These are phyloP conservation scores for Propithecus perrieri DNA, from an alignment of 2,797 vertebrate species.

Conservation along the genomic window DNA sequence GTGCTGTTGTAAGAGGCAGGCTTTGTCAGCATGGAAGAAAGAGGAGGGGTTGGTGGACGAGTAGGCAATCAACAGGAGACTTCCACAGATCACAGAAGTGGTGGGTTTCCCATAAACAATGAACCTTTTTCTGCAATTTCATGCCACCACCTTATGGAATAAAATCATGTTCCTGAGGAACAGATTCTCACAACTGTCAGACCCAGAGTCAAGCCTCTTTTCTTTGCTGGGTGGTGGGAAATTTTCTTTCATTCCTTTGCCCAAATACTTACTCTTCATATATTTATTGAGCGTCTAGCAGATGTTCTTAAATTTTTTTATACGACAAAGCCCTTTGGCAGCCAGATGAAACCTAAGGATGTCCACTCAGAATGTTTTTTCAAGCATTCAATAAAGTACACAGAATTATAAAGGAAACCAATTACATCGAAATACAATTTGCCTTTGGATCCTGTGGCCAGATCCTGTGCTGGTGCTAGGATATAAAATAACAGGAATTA, in stretches of 20 bases:
- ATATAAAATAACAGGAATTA: not conserved
- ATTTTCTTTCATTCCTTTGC: not conserved
- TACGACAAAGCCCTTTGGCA: not conserved
- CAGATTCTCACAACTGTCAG: not conserved
- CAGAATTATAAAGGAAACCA: not conserved
- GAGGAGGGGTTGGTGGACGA: not conserved
- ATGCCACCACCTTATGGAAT: not conserved
- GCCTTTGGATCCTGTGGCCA: not conserved
- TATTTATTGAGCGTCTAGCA: constrained; percentile 9
- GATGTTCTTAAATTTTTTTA: constrained; percentile 3
- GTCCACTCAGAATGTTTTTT: not conserved
- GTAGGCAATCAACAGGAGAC: not conserved
- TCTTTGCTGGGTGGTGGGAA: not conserved
- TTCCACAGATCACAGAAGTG: not conserved
- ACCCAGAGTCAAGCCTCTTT: not conserved
- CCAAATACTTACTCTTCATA: not conserved
- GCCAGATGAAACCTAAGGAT: constrained; percentile 13
- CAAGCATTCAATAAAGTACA: not conserved
- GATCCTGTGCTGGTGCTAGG: not conserved
- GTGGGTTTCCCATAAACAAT: not conserved
- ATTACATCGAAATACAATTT: not conserved
- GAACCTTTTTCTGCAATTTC: not conserved
- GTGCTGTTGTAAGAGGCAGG: not conserved
- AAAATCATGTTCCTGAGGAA: not conserved
- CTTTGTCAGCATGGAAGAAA: not conserved